Evolutionary conservation across 2,113 vertebrate species (phyloP).

Genomic region (Sebastes schlegelii): DNA sequence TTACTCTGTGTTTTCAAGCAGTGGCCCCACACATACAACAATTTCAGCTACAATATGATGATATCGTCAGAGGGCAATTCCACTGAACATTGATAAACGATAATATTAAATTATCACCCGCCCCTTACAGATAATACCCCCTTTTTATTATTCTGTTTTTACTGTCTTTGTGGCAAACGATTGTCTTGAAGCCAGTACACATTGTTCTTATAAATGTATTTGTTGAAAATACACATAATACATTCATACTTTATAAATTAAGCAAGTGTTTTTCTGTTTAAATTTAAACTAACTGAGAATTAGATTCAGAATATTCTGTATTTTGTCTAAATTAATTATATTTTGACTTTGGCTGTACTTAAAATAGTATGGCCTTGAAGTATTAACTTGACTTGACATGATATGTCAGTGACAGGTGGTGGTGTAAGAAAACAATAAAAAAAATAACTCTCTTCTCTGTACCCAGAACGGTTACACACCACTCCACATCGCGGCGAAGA

Average conservation of each 20-base stretch:
- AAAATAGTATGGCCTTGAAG: too few relatives aligned
- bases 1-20: background rate
- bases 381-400: too few relatives aligned
- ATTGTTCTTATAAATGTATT: background rate
- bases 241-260: background rate
- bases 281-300: background rate
- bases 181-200: background rate
- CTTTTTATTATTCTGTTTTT: too few relatives aligned
- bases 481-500: slow-evolving; percentile 97
- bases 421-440: background rate
- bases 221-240: background rate
- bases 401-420: background rate
- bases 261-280: background rate
- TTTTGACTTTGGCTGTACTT: background rate
- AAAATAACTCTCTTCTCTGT: slow-evolving; percentile 11
- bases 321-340: background rate
- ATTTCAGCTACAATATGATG: too few relatives aligned
- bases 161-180: too few relatives aligned
- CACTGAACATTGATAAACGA: too few relatives aligned
- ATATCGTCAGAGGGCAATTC: too few relatives aligned
- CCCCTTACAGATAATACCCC: too few relatives aligned
- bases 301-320: background rate
- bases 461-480: slow-evolving; percentile 96
- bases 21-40: background rate
- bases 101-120: too few relatives aligned